Base-by-base conservation (phyloP, 2,888 invertebrate species). In the Alloscopus bannaensis region DNA sequence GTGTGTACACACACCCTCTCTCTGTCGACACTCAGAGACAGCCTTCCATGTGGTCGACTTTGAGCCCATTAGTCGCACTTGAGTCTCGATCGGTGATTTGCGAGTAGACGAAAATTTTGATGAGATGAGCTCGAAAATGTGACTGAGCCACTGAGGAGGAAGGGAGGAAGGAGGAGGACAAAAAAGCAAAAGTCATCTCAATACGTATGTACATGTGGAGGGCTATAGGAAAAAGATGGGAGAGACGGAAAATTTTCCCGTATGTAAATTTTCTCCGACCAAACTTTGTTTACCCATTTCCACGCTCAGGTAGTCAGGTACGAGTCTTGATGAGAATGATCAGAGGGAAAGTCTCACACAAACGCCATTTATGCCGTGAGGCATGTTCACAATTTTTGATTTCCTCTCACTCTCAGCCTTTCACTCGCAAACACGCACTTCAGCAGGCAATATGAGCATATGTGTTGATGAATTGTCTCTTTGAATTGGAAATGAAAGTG, bases 51-150 rank as follows among this genome's bases (percentile, higher is more conserved):
- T 55, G 55, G 55, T 55, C 55, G 55, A 55, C 55, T 55, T 3
- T 6, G 26, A 76, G 68, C 76, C 76, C 76, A 77, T 77, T 77
- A 77, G 76, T 77, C 60, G 69, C 76, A 77, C 76, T 69, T 77
- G 22, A 77, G 69, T 69, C 69, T 65, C 47, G 20, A 65, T 65
- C 64, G 64, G 64, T 45, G 45, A 65, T 47, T 60, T 50, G n/a
- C n/a, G n/a, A 71, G 60, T 50, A 36, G n/a, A 29, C 18, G 66
- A 66, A 75, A 75, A 75, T 75, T n/a, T n/a, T 75, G 75, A 75
- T 66, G 75, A 66, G 73, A 52, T 62, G n/a, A n/a, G n/a, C n/a
- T n/a, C n/a, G n/a, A n/a, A 6, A 45, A 11, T 45, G 45, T 45
- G 18, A 45, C 18, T 45, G 45, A 3, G 45, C 18, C 18, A 18